Conservation (phyloP, 2,888 invertebrate genomes). For the Ochropleura plecta region DNA sequence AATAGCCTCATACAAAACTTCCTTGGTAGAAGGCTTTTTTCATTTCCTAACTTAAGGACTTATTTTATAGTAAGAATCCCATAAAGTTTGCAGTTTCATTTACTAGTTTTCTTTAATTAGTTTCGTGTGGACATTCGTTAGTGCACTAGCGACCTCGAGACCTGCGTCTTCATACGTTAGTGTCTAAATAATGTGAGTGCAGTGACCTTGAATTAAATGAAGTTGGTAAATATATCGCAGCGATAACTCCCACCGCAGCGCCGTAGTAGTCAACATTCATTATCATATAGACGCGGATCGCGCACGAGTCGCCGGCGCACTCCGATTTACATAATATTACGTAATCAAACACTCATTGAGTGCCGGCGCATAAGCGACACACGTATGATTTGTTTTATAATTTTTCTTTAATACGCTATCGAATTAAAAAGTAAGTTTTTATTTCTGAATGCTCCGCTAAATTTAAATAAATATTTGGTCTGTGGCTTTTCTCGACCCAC, state of each 20-base stretch:
- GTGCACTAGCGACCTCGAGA: conserved; percentile 15
- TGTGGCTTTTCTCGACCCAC: neutral
- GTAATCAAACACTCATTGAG: conserved; percentile 32
- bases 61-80: neutral
- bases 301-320: conserved; percentile 33
- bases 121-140: neutral
- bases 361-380: conserved; percentile 25
- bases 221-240: conserved; percentile 34
- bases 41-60: neutral
- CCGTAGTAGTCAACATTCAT: conserved; percentile 49
- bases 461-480: neutral
- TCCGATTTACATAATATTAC: conserved; percentile 51
- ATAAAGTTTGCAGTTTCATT: neutral
- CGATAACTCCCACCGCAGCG: conserved; percentile 48
- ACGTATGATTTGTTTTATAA: conserved; percentile 10
- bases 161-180: neutral
- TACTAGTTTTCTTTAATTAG: neutral
- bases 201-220: conserved; percentile 49
- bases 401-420: neutral
- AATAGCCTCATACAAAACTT: neutral
- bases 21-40: too few relatives aligned
- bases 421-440: conserved; percentile 17
- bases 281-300: conserved; percentile 44
- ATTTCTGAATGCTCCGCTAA: conserved; percentile 8
- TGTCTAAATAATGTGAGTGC: conserved; percentile 35